These are phyloP conservation scores for Tortrix viridana DNA, from an alignment of 2,888 invertebrate genomes.

Conservation along the genomic window DNA sequence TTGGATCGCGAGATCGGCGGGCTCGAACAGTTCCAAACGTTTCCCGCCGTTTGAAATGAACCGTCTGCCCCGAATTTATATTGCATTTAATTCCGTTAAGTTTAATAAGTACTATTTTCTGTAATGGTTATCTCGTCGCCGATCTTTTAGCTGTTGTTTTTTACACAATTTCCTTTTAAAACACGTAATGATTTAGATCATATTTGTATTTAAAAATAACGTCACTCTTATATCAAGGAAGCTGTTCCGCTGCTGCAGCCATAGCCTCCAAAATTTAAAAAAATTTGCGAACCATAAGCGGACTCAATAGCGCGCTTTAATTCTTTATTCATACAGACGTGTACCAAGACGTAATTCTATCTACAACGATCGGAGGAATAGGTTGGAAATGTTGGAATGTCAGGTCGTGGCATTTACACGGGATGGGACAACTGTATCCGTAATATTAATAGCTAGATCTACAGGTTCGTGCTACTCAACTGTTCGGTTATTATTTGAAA, in stretches of 20 bases:
- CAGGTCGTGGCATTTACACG: constrained; percentile 30
- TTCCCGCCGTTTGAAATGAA: not conserved
- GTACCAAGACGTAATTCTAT: constrained; percentile 10
- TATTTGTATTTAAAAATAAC: too few species aligned
- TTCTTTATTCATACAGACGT: not conserved
- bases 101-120: too few species aligned
- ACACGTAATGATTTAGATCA: too few species aligned
- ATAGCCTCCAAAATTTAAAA: too few species aligned
- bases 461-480: not conserved
- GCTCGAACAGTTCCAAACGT: not conserved
- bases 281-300: not conserved
- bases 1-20: constrained; percentile 25
- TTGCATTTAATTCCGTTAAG: too few species aligned
- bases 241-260: too few species aligned
- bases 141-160: too few species aligned
- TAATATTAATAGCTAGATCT: constrained; percentile 27
- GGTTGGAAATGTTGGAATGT: constrained; percentile 30
- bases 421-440: constrained; percentile 24
- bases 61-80: too few species aligned
- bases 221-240: too few species aligned
- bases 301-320: not conserved
- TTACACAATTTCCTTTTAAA: too few species aligned
- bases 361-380: constrained; percentile 19
- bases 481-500: not conserved
- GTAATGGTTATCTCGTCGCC: too few species aligned